Conservation (phyloP, 2,888 invertebrate genomes). For the Lathronympha strigana region DNA sequence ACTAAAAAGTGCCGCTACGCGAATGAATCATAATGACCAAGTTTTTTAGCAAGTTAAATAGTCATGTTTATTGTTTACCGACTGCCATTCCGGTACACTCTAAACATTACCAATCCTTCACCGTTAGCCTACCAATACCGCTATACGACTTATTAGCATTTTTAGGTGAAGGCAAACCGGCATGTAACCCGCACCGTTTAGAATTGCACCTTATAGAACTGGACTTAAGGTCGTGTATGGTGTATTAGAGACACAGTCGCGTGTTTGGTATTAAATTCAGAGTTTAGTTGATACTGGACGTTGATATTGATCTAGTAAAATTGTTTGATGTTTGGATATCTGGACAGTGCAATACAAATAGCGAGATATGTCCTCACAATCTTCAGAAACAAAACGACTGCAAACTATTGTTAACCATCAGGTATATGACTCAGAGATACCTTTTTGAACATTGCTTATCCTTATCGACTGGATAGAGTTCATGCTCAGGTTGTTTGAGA, state of each 20-base stretch:
- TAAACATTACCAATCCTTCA: slow-evolving; percentile 35
- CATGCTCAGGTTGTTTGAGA: too few relatives aligned
- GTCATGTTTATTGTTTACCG: not conserved
- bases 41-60: not conserved
- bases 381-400: not conserved
- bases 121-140: slow-evolving; percentile 33
- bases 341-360: slow-evolving; percentile 4
- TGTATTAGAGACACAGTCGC: slow-evolving; percentile 19
- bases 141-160: slow-evolving; percentile 42
- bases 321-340: slow-evolving; percentile 20
- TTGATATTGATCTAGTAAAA: slow-evolving; percentile 22
- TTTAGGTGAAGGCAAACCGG: slow-evolving; percentile 45
- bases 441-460: too few relatives aligned
- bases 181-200: not conserved
- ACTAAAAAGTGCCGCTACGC: too few relatives aligned
- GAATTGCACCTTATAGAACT: slow-evolving; percentile 8
- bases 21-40: too few relatives aligned
- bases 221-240: slow-evolving; percentile 20
- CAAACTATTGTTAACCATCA: too few relatives aligned
- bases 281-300: slow-evolving; percentile 24
- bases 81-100: slow-evolving; percentile 8
- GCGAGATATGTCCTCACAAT: not conserved
- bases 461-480: too few relatives aligned
- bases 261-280: slow-evolving; percentile 39
- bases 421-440: too few relatives aligned